Conservation (phyloP, 2,888 invertebrate species). For the Melanostoma mellinum region DNA sequence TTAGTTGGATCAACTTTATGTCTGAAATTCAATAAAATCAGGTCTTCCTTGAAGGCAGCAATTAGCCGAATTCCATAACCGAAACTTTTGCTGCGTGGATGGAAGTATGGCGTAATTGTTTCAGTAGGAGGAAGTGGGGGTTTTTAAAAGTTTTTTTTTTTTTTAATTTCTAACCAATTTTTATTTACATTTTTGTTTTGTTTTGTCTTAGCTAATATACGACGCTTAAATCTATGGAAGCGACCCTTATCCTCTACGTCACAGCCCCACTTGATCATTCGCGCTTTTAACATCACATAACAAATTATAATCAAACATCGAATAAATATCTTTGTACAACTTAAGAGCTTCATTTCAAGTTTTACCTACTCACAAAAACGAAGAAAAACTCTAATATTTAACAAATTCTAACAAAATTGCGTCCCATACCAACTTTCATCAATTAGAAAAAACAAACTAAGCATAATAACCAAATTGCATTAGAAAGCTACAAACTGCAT, state of each 20-base stretch:
- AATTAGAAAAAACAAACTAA: conserved; percentile 37
- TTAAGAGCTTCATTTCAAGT: conserved; percentile 49
- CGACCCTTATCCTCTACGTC: conserved; percentile 27
- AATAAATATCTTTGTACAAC: conserved; percentile 44
- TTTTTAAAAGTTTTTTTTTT: conserved; percentile 17
- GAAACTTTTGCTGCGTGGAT: too few relatives aligned
- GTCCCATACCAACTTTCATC: conserved; percentile 58
- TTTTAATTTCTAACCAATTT: conserved; percentile 13
- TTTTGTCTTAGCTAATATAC: conserved; percentile 33
- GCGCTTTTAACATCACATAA: conserved; percentile 47
- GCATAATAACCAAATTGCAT: conserved; percentile 63
- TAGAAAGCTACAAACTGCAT: conserved; percentile 42
- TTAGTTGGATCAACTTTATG: neutral
- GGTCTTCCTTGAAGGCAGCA: neutral
- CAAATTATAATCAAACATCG: conserved; percentile 48
- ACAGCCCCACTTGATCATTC: conserved; percentile 42
- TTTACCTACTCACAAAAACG: conserved; percentile 2
- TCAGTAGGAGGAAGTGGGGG: neutral
- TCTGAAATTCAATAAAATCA: neutral
- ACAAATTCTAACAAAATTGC: conserved; percentile 66
- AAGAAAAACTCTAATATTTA: conserved; percentile 34
- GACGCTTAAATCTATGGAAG: conserved; percentile 22
- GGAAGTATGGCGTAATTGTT: too few relatives aligned
- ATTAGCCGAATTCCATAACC: too few relatives aligned
- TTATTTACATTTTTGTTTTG: conserved; percentile 6